phyloP scores from a whole-genome alignment of 2,113 vertebrate genomes.

The Myrmophylax atrothorax region DNA sequence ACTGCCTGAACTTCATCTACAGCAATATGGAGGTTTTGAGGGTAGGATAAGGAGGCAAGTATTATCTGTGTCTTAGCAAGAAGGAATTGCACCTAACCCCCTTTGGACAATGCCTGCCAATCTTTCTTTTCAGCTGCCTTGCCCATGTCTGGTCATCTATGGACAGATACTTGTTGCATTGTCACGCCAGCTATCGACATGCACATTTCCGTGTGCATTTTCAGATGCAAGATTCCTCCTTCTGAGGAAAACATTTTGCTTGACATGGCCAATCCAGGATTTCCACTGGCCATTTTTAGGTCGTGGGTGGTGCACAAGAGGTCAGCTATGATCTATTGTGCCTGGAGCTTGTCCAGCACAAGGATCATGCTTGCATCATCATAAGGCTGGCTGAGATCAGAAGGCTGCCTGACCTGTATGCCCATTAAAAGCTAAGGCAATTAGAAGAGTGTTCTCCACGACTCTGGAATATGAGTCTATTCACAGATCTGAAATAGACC shows the following conservation, averaged over 20 bases:
- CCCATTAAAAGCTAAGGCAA: not conserved
- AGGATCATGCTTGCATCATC: not conserved
- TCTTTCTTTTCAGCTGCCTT: not conserved
- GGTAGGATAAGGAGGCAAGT: not conserved
- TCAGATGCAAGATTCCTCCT: not conserved
- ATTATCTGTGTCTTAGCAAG: not conserved
- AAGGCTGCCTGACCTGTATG: not conserved
- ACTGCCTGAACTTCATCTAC: not conserved
- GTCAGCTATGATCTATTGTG: not conserved
- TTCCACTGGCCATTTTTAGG: not conserved
- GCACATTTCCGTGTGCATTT: not conserved
- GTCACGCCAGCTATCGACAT: not conserved
- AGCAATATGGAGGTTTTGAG: not conserved
- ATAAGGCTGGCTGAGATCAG: not conserved
- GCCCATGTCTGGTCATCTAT: not conserved
- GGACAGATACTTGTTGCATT: rapidly evolving
- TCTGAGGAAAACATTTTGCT: not conserved
- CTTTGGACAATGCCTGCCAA: not conserved
- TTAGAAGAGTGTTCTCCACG: not conserved
- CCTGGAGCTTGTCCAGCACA: not conserved
- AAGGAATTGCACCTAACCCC: not conserved
- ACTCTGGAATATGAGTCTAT: not conserved
- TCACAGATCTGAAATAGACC: not conserved
- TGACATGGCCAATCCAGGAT: not conserved
- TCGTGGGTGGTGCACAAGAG: not conserved